Evolutionary conservation across 2,797 vertebrate genomes (phyloP), one percentile per base, ranked within the genome.

Genomic region (Phylloscopus collybita): DNA sequence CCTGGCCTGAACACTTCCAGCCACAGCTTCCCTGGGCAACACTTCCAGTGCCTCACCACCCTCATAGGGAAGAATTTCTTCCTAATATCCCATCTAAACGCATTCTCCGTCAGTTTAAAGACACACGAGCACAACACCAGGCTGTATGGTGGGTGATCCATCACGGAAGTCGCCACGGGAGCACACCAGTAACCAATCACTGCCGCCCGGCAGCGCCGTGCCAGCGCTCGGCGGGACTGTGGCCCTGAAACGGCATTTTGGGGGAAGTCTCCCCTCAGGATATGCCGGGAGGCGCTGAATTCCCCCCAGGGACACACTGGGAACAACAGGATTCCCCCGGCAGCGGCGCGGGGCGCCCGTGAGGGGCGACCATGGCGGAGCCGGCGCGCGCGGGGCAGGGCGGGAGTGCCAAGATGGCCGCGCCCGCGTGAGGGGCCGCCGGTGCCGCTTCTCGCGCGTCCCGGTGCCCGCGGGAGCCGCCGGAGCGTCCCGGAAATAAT

Each of bases 331-430:
- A 3, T 0, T 14, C 5, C 21, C 27, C 16, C 5, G 14, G 47
- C 1, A 9, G 21, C 27, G 9, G 27, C 40, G 40, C 27, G 3
- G 7, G 7, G 16, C 11, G 1, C 4, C 45, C 40, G 9, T 1
- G 13, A 34, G 36, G 21, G 18, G 61, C 80, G 60, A 22, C 81
- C 81, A 66, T 54, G 49, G 49, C 27, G 17, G 25, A 13, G 50
- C 82, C 72, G 27, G 16, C 54, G 12, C 53, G 86, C 47, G 76
- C 75, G 97, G 98, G 97, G 97, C 96, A 97, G 97, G 96, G 90
- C 96, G 98, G 98, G 98, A 98, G 95, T 96, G 75, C 5, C 97
- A 99, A 99, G 92, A 99, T 99, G 99, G 99, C 98, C 95, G 98
- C 98, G 98, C 97, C 97, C 98, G 67, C 98, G 98, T 99, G 98